phyloP scores from a whole-genome alignment of 2,888 invertebrate species.

The Cotesia congregata region DNA sequence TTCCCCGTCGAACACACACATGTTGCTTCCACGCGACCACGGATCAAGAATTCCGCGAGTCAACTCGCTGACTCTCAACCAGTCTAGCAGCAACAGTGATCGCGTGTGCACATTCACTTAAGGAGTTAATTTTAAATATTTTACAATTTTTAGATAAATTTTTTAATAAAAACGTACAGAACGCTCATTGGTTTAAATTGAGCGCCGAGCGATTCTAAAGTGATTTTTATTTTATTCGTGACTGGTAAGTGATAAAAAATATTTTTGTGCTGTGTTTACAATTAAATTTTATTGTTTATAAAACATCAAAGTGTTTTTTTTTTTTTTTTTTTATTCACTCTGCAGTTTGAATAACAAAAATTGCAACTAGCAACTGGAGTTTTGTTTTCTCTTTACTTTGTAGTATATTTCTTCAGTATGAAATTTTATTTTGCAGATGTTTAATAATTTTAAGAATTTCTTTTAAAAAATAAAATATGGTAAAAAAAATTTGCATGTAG shows the following conservation, averaged over 20 bases:
- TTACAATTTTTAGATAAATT: not conserved
- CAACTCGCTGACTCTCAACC: slow-evolving; percentile 40
- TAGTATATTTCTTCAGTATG: too few species aligned
- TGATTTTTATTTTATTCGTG: not conserved
- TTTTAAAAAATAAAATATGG: too few species aligned
- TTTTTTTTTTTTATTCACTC: not conserved
- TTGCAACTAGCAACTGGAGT: too few species aligned
- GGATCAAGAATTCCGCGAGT: slow-evolving; percentile 25
- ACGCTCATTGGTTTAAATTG: not conserved
- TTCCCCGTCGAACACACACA: slow-evolving; percentile 36
- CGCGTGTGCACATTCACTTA: slow-evolving; percentile 37
- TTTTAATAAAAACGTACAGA: not conserved
- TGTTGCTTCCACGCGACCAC: slow-evolving; percentile 17
- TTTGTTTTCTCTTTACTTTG: too few species aligned
- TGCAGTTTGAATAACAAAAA: too few species aligned
- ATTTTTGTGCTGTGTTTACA: not conserved
- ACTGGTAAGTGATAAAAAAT: not conserved
- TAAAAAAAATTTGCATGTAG: too few species aligned
- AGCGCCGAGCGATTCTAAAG: not conserved
- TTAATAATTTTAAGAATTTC: too few species aligned
- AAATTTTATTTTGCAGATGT: too few species aligned
- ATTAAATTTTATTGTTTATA: not conserved
- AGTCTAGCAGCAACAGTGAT: slow-evolving; percentile 47
- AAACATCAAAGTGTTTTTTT: not conserved
- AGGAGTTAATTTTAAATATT: not conserved